Evolutionary conservation across 2,888 invertebrate genomes (phyloP).

Genomic region (Drosophila suboccidentalis): DNA sequence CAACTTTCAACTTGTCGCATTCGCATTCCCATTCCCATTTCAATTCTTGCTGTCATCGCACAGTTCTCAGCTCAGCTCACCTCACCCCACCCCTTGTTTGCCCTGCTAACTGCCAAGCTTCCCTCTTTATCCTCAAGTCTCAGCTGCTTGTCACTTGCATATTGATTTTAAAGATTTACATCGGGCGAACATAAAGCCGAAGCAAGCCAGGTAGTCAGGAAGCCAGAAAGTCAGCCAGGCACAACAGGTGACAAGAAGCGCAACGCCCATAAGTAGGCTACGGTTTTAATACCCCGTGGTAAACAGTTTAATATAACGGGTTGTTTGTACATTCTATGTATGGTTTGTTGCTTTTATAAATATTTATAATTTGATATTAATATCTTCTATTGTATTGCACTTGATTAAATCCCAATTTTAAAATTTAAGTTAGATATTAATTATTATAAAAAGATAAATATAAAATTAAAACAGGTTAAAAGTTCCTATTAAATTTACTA

Average conservation of each 20-base stretch:
- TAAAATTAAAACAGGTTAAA: too few relatives aligned
- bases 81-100: background rate
- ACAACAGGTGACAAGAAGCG: constrained; percentile 53
- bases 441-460: background rate
- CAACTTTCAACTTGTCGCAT: constrained; percentile 24
- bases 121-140: constrained; percentile 24
- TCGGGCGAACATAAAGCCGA: constrained; percentile 31
- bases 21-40: background rate
- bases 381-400: too few relatives aligned
- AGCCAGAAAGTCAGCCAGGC: constrained; percentile 11
- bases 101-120: constrained; percentile 13
- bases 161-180: constrained; percentile 78
- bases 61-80: constrained; percentile 1
- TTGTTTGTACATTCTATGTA: background rate
- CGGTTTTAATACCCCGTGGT: constrained; percentile 23
- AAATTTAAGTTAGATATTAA: too few relatives aligned
- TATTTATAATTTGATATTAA: background rate
- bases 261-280: constrained; percentile 51
- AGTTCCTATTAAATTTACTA: too few relatives aligned
- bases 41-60: constrained; percentile 8
- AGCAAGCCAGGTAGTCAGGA: constrained; percentile 12
- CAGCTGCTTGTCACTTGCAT: constrained; percentile 65
- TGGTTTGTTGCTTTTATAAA: background rate
- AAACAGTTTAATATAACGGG: too few relatives aligned
- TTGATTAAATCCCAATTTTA: too few relatives aligned